Conservation (phyloP, 2,888 invertebrate genomes). For the Cyclophora albipunctata region DNA sequence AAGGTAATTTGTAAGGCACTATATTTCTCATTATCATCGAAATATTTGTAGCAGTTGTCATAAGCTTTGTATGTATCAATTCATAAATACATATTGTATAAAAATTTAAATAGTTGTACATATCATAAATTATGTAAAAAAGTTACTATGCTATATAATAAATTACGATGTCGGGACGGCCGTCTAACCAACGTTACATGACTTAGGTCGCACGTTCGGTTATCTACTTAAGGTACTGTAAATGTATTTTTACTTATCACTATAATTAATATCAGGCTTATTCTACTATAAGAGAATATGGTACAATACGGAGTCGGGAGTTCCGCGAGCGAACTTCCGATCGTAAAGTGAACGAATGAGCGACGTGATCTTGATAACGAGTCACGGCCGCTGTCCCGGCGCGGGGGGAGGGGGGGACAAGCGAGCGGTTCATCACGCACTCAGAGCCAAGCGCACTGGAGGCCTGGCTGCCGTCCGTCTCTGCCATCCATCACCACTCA, state of each 20-base stretch:
- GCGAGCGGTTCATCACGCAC: slow-evolving; percentile 55
- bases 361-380: slow-evolving; percentile 71
- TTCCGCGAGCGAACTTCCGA: slow-evolving; percentile 50
- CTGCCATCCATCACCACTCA: slow-evolving; percentile 61
- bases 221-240: slow-evolving; percentile 73
- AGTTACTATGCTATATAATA: slow-evolving; percentile 68
- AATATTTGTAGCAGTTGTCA: slow-evolving; percentile 47
- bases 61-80: slow-evolving; percentile 49
- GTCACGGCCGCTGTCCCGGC: slow-evolving; percentile 65
- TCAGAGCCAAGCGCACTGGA: slow-evolving; percentile 29
- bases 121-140: slow-evolving; percentile 64
- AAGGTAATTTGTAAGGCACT: slow-evolving; percentile 52
- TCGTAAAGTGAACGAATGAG: slow-evolving; percentile 71
- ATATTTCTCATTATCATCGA: slow-evolving; percentile 32
- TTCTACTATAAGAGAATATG: slow-evolving; percentile 66
- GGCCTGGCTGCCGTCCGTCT: slow-evolving; percentile 24
- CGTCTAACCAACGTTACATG: slow-evolving; percentile 72
- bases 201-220: slow-evolving; percentile 75
- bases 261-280: slow-evolving; percentile 68
- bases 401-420: slow-evolving; percentile 69
- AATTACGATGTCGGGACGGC: slow-evolving; percentile 75
- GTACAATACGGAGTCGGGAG: slow-evolving; percentile 67
- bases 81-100: slow-evolving; percentile 49
- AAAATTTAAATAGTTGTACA: slow-evolving; percentile 60
- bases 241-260: slow-evolving; percentile 67